Base-by-base conservation (phyloP, 2,113 vertebrate species). In the Cavia aperea region DNA sequence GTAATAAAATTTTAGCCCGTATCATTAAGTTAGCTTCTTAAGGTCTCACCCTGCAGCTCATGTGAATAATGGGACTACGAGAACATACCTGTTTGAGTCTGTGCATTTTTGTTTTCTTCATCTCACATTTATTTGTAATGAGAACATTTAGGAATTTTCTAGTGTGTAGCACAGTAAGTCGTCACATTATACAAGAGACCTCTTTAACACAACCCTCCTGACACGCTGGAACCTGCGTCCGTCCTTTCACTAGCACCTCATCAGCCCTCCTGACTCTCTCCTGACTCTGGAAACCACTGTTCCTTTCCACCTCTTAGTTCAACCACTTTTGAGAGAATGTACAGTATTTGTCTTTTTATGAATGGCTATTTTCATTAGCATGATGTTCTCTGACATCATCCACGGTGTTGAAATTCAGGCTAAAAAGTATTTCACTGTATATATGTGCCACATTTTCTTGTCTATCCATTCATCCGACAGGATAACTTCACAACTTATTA, bases 1-100 rank as follows among this genome's bases (percentile, higher is more conserved):
- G 79, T 92, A 86, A 90, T 86, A 88, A 60, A 81, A 78, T 19
- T 43, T 89, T 12, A 95, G 23, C n/a, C 60, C 82, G 72, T 82
- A 82, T 86, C 66, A 89, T 70, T 39, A 88, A 72, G 33, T 90
- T n/a, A 88, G 39, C 6, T 36, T 85, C 1, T 56, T 66, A 49
- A 2, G 23, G 43, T 51, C 18, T 11, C 19, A 68, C 19, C 43
- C 51, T 54, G 31, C 11, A 12, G 43, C 82, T 36, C 29, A 11
- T 65, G 9, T 65, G 43, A 65, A 66, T 49, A 66, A 68, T n/a
- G 73, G 78, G 16, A 7, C 9, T 33, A 7, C 7, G 39, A 23
- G 43, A 29, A 72, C 15, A 39, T 16, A 60, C 1, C n/a, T 68
- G n/a, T 29, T 43, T 82, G 23, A 54, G 81, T 83, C 70, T 31